Conservation (phyloP, 2,113 vertebrate species). For the Desmodus rotundus region DNA sequence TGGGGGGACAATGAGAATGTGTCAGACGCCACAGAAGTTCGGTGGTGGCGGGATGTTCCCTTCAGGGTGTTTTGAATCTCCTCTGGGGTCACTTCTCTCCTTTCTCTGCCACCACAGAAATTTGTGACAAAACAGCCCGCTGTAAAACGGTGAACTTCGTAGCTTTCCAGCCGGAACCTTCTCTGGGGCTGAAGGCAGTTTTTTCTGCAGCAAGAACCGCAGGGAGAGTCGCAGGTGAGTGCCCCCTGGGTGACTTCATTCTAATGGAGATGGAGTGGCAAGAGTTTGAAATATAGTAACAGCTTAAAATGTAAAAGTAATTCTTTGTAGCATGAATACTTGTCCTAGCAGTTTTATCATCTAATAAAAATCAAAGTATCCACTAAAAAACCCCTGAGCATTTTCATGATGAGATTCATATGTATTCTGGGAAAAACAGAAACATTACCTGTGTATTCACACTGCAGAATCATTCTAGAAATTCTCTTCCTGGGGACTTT, state of each 20-base stretch:
- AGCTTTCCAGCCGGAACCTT: conserved; percentile 35
- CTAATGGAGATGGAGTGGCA: conserved; percentile 53
- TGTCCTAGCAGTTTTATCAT: conserved; percentile 49
- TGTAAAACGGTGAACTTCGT: conserved; percentile 36
- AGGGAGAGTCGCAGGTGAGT: conserved; percentile 48
- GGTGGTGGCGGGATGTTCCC: neutral
- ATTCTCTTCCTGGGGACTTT: neutral
- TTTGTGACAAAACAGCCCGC: neutral
- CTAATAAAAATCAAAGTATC: conserved; percentile 61
- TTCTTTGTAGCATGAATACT: conserved; percentile 55
- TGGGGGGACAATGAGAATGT: neutral
- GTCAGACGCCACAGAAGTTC: neutral
- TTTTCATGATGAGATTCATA: conserved; percentile 57
- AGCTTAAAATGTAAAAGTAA: conserved; percentile 61
- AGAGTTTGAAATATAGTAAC: conserved; percentile 53
- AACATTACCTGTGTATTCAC: neutral
- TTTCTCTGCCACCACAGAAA: neutral
- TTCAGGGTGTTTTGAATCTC: neutral
- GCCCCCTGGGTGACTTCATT: conserved; percentile 40
- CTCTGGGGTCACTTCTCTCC: neutral
- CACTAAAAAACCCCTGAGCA: conserved; percentile 32
- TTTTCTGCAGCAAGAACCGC: conserved; percentile 41
- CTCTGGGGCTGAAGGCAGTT: conserved; percentile 37
- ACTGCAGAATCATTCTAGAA: neutral
- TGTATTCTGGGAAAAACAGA: conserved; percentile 38